These are phyloP conservation scores for Rhabditoides inermis DNA, from an alignment of 2,888 invertebrate genomes.

Conservation along the genomic window DNA sequence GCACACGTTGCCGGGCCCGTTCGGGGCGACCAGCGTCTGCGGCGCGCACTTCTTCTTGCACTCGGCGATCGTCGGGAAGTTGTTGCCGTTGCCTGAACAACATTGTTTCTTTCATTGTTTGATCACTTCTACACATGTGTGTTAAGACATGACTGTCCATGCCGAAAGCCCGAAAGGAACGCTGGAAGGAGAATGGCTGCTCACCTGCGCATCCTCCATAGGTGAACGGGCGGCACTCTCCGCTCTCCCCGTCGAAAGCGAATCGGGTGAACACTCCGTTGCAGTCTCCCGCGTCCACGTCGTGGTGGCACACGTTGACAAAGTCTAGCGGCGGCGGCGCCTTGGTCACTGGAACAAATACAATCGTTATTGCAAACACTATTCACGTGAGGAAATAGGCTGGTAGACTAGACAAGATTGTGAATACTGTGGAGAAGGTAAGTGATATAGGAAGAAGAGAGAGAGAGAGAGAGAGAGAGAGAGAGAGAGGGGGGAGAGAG, in stretches of 20 bases:
- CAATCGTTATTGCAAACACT: no score
- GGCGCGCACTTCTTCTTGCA: constrained; percentile 37
- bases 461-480: no score
- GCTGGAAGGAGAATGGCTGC: constrained; percentile 5
- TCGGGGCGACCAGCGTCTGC: neutral
- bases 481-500: neutral
- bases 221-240: constrained; percentile 41
- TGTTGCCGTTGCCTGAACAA: constrained; percentile 39
- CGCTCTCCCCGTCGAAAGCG: constrained; percentile 49
- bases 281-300: constrained; percentile 45
- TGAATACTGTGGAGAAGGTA: no score
- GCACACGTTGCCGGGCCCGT: constrained; percentile 37
- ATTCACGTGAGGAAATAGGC: no score
- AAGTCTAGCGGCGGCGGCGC: constrained; percentile 28
- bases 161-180: no score
- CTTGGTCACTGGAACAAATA: no score
- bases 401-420: no score
- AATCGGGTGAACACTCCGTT: constrained; percentile 43
- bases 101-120: no score
- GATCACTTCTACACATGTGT: no score
- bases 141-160: no score
- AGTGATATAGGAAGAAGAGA: no score
- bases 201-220: constrained; percentile 51
- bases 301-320: constrained; percentile 34
- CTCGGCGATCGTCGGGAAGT: constrained; percentile 44